Evolutionary conservation across 2,797 vertebrate genomes (phyloP).

Genomic region (Trichosurus vulpecula): DNA sequence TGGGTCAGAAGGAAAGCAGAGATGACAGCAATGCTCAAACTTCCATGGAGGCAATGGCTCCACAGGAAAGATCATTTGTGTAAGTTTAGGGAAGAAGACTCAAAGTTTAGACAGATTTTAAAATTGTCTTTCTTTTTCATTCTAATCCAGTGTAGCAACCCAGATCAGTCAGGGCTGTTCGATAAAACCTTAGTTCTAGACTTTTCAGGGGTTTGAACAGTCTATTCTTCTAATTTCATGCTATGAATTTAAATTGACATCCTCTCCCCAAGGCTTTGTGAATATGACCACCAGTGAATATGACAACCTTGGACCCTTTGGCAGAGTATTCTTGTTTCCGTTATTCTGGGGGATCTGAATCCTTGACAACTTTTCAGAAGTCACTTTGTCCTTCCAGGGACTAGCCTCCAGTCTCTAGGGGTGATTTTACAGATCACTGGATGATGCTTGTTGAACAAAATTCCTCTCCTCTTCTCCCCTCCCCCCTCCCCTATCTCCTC

Average conservation of each 20-base stretch:
- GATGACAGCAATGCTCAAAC: constrained; percentile 65
- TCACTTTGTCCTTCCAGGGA: neutral
- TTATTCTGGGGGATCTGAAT: neutral
- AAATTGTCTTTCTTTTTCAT: neutral
- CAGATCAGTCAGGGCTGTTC: neutral
- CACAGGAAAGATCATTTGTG: constrained; percentile 58
- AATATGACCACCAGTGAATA: too few species aligned
- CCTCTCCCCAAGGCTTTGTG: neutral
- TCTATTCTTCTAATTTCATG: neutral
- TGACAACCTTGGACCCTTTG: constrained; percentile 10
- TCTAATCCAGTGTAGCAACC: neutral
- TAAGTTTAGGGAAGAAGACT: constrained; percentile 68
- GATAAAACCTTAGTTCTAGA: constrained; percentile 25
- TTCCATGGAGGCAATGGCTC: constrained; percentile 69
- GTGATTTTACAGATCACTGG: neutral
- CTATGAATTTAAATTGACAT: neutral
- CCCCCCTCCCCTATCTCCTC: rapidly evolving
- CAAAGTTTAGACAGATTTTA: constrained; percentile 58
- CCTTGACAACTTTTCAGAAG: neutral
- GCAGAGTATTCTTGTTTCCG: neutral
- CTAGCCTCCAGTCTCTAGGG: neutral
- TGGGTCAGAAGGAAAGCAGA: constrained; percentile 77
- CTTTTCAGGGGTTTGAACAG: constrained; percentile 14
- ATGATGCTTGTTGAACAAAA: neutral
- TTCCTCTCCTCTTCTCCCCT: too few species aligned